Percentiles rank a stretch among this genome's conserved stretches.
Evolutionary conservation across 2,797 vertebrate genomes (phyloP).

Genomic region (Pseudomugil gertrudae): DNA sequence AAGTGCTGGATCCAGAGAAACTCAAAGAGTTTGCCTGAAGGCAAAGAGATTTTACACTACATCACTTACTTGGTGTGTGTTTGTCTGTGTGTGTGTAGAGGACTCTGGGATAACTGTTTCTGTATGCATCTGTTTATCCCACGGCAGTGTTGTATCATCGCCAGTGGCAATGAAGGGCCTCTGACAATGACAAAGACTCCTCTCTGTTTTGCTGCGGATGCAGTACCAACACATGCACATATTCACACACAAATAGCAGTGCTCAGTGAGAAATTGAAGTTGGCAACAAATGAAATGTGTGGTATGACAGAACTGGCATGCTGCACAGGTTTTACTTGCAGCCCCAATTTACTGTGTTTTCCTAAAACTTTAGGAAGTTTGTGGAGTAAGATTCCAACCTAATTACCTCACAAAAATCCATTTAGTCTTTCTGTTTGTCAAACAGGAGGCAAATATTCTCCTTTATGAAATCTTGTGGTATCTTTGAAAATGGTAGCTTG

Average conservation of each 20-base stretch:
- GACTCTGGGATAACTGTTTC: conserved; percentile 68
- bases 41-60: conserved; percentile 61
- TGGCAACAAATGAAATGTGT: conserved; percentile 39
- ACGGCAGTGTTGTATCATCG: conserved; percentile 66
- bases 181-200: conserved; percentile 71
- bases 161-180: conserved; percentile 71
- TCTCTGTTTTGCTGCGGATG: conserved; percentile 57
- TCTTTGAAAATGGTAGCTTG: neutral
- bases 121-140: conserved; percentile 74
- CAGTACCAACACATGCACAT: conserved; percentile 28
- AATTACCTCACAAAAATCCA: neutral
- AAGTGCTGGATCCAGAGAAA: conserved; percentile 40
- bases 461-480: neutral
- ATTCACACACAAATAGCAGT: conserved; percentile 13
- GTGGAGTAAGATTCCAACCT: conserved; percentile 21
- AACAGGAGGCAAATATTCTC: neutral
- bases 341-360: conserved; percentile 21
- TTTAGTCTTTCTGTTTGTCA: neutral
- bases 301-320: conserved; percentile 38
- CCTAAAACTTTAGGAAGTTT: conserved; percentile 14
- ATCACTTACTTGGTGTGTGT: conserved; percentile 40
- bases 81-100: conserved; percentile 32
- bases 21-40: conserved; percentile 64
- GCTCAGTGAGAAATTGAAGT: conserved; percentile 38
- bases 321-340: conserved; percentile 24